Evolutionary conservation across 2,888 invertebrate species (phyloP).

Genomic region (Ceratothoa steindachneri): DNA sequence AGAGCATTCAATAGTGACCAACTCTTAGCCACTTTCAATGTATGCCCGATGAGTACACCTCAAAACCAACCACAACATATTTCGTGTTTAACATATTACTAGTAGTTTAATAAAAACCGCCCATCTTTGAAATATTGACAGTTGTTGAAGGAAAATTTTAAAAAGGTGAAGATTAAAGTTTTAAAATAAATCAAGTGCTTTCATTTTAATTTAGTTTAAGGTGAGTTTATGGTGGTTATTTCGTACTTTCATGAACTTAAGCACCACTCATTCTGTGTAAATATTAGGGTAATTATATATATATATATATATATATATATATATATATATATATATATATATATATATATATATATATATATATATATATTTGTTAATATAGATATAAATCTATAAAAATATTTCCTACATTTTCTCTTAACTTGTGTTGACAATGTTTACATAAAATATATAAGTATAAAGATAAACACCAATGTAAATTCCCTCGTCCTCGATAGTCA

Average conservation of each 20-base stretch:
- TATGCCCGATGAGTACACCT: too few relatives aligned
- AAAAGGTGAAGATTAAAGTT: neutral
- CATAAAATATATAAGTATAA: neutral
- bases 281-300: neutral
- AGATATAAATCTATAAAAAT: neutral
- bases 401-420: neutral
- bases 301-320: neutral
- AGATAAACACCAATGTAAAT: neutral
- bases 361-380: neutral
- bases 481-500: neutral
- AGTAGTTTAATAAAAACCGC: neutral
- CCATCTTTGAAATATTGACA: neutral
- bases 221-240: neutral
- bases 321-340: neutral
- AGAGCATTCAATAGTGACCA: too few relatives aligned
- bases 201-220: conserved; percentile 11
- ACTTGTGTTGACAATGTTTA: conserved; percentile 1
- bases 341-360: neutral
- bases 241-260: neutral
- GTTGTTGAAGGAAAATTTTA: neutral
- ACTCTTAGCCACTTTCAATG: too few relatives aligned
- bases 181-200: conserved; percentile 9
- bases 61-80: neutral
- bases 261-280: conserved; percentile 7
- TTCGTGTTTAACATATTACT: neutral